These are phyloP conservation scores for Perizoma affinitatum DNA, from an alignment of 2,888 invertebrate genomes.

Conservation along the genomic window DNA sequence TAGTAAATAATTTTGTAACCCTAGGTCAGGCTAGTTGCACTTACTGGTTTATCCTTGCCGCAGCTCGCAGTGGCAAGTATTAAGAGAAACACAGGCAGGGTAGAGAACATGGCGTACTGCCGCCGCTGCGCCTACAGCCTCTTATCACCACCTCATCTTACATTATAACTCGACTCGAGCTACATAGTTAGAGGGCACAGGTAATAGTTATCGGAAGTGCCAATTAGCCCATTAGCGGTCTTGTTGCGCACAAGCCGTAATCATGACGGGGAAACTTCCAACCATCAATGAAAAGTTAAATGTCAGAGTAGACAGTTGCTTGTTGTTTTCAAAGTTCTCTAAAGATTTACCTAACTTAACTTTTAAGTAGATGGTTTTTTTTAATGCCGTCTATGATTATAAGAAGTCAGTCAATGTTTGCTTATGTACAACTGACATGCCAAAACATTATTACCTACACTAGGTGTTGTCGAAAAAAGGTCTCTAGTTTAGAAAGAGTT, in stretches of 20 bases:
- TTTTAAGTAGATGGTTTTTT: too few species aligned
- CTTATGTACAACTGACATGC: too few species aligned
- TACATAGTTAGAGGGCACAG: constrained; percentile 40
- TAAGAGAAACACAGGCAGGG: constrained; percentile 56
- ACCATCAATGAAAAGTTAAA: constrained; percentile 62
- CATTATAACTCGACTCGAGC: constrained; percentile 39
- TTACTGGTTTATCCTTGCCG: constrained; percentile 69
- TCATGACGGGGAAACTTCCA: constrained; percentile 61
- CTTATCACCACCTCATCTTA: constrained; percentile 11
- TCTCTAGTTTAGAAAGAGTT: too few species aligned
- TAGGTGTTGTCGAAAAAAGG: too few species aligned
- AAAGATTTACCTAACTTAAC: neutral
- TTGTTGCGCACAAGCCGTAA: constrained; percentile 61
- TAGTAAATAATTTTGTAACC: too few species aligned
- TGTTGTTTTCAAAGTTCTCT: constrained; percentile 12
- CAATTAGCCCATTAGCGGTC: constrained; percentile 64
- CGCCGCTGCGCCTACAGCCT: constrained; percentile 43
- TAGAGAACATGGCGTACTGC: constrained; percentile 62
- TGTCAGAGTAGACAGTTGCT: constrained; percentile 39
- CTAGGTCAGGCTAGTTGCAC: constrained; percentile 26
- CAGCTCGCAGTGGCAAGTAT: constrained; percentile 53
- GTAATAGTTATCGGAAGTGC: constrained; percentile 52
- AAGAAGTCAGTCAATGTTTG: too few species aligned
- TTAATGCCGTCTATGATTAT: too few species aligned
- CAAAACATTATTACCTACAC: too few species aligned